Conservation (phyloP, 2,797 vertebrate species). For the Crenuchus spilurus region DNA sequence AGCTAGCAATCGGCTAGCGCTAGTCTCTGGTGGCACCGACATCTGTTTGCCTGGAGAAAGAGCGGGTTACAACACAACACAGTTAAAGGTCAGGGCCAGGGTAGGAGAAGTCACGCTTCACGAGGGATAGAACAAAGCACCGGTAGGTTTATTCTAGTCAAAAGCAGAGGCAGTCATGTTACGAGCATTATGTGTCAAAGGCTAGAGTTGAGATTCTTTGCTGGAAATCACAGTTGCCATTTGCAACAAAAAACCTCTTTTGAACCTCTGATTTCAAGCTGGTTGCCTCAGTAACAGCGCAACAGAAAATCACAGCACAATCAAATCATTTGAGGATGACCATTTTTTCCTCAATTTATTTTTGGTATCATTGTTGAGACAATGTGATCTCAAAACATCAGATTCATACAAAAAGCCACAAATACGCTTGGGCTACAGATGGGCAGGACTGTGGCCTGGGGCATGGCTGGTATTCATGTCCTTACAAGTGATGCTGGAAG, state of each 20-base stretch:
- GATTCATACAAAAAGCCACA: background rate
- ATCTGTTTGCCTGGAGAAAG: conserved; percentile 16
- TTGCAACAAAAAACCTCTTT: background rate
- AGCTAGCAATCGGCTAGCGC: conserved; percentile 16
- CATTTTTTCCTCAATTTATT: background rate
- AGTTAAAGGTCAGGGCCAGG: conserved; percentile 19
- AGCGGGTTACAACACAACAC: background rate
- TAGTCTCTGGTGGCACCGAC: conserved; percentile 9
- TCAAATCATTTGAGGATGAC: background rate
- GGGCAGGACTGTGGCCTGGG: no score
- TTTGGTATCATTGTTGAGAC: background rate
- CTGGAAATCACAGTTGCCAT: background rate
- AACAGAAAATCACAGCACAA: background rate
- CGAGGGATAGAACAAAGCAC: background rate
- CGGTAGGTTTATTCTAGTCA: conserved; percentile 3
- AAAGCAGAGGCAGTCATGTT: background rate
- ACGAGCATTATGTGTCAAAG: background rate
- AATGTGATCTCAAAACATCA: background rate
- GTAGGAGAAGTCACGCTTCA: background rate
- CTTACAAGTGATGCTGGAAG: no score
- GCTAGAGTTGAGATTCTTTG: background rate
- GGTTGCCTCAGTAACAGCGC: background rate
- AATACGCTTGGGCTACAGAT: background rate
- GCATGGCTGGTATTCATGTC: no score
- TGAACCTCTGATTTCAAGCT: background rate